These are phyloP conservation scores for Agraylea sexmaculata DNA, from an alignment of 1,140 invertebrate species.

Conservation along the genomic window DNA sequence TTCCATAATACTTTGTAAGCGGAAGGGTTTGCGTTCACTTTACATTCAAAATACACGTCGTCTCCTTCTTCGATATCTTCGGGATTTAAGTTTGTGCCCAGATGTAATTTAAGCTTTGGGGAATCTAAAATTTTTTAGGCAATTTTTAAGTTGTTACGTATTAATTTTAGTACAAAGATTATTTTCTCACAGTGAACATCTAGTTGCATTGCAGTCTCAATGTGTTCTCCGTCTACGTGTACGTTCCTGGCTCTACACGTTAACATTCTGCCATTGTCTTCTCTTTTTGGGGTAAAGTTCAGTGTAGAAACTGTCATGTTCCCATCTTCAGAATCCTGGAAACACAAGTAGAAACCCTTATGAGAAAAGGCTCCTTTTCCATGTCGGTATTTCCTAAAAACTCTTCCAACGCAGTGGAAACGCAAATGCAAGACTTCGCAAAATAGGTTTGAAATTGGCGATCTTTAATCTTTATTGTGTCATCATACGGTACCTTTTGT, in stretches of 20 bases:
- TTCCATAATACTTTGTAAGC: slow-evolving; percentile 85
- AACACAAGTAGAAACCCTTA: slow-evolving; percentile 18
- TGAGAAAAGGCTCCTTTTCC: too few relatives aligned
- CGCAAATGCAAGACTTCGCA: too few relatives aligned
- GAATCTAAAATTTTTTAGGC: slow-evolving; percentile 47
- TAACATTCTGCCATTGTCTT: slow-evolving; percentile 65
- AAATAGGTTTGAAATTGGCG: too few relatives aligned
- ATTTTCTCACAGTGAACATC: slow-evolving; percentile 72
- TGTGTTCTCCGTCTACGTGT: slow-evolving; percentile 53
- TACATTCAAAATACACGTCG: slow-evolving; percentile 84
- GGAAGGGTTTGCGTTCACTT: slow-evolving; percentile 70
- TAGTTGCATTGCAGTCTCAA: slow-evolving; percentile 66
- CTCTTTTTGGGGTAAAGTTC: slow-evolving; percentile 51
- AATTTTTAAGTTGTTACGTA: slow-evolving; percentile 4
- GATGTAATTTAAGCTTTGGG: slow-evolving; percentile 57
- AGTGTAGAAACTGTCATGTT: slow-evolving; percentile 63
- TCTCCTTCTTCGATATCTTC: slow-evolving; percentile 81
- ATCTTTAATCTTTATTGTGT: too few relatives aligned
- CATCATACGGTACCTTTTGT: slow-evolving; percentile 13
- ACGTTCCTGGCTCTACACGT: slow-evolving; percentile 73
- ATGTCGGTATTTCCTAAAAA: too few relatives aligned
- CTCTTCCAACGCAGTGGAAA: too few relatives aligned
- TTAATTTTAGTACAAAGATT: slow-evolving; percentile 8
- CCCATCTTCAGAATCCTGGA: slow-evolving; percentile 55
- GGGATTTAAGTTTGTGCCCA: slow-evolving; percentile 75